Evolutionary conservation across 2,888 invertebrate genomes (phyloP), one percentile per base, ranked within the genome.

Genomic region (Drosophila suboccidentalis): DNA sequence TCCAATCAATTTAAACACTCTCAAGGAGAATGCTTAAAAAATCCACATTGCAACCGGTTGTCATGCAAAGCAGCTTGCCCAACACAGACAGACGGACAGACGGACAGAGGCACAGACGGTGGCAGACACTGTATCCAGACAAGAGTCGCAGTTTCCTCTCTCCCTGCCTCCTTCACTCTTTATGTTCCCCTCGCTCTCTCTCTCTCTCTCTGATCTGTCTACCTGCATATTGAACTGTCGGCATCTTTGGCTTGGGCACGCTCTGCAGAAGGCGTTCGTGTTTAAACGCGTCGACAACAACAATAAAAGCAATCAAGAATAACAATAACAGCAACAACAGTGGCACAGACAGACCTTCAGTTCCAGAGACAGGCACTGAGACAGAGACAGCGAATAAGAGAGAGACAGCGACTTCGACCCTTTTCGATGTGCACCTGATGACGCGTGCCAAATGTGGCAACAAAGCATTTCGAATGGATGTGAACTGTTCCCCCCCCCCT

Each of bases 391-490:
- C 15, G 19, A 11, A 6, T 4, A 19, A 34, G 10, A 34, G 22
- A 11, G 39, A 49, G 17, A 50, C 6, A 13, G 15, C n/a, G 22
- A 15, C 29, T 17, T 50, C 13, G 34, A 19, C 19, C 22, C 44
- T 44, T 43, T 53, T 29, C 26, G 49, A 15, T 51, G 53, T 77
- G 86, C 88, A 82, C 90, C 79, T 89, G 90, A 71, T 74, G 80
- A 87, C 88, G 86, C 90, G 90, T 86, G 85, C 85, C 88, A 86
- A 88, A 89, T 85, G 90, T 64, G 89, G 74, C 79, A 77, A 79
- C 70, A 75, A 77, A 64, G 61, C 17, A 58, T 47, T 38, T 58
- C 17, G 38, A 47, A 47, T 38, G 38, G 29, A 47, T 47, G 38
- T 15, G 44, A 58, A 47, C 29, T 44, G 46, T 36, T 11, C 15